Evolutionary conservation across 2,797 vertebrate species (phyloP).

Genomic region (Periophthalmus magnuspinnatus): DNA sequence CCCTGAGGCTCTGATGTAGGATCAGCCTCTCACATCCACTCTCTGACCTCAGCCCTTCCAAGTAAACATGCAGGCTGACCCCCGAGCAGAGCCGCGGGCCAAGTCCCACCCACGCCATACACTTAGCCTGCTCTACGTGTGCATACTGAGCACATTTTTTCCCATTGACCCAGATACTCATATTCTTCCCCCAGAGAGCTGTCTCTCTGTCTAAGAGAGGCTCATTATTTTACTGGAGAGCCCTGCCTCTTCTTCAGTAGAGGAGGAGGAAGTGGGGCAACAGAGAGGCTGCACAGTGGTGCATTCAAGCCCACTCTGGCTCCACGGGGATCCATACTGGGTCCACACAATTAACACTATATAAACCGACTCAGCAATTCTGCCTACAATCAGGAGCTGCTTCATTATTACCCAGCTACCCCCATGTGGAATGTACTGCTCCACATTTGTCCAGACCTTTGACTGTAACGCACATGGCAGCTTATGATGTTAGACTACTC

Average conservation of each 20-base stretch:
- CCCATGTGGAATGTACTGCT: conserved; percentile 48
- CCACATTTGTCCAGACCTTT: conserved; percentile 50
- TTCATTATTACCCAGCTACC: conserved; percentile 56
- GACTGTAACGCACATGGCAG: conserved; percentile 49
- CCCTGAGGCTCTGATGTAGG: conserved; percentile 49
- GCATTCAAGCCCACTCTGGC: conserved; percentile 41
- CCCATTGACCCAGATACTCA: conserved; percentile 72
- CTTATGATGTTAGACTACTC: conserved; percentile 36
- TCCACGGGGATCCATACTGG: conserved; percentile 50
- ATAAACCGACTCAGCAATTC: conserved; percentile 60
- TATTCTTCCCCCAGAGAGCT: conserved; percentile 64
- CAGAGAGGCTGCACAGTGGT: conserved; percentile 42
- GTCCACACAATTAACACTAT: conserved; percentile 62
- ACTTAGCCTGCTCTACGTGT: conserved; percentile 45
- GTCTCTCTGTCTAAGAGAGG: conserved; percentile 56
- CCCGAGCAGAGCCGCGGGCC: conserved; percentile 36
- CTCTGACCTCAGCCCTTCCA: conserved; percentile 39
- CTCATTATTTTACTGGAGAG: conserved; percentile 68
- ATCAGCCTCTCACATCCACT: conserved; percentile 56
- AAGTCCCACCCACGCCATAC: conserved; percentile 52
- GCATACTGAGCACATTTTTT: conserved; percentile 42
- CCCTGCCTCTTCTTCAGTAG: conserved; percentile 38
- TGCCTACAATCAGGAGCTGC: conserved; percentile 45
- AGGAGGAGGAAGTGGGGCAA: conserved; percentile 71
- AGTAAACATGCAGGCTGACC: conserved; percentile 56